Conservation (phyloP, 2,888 invertebrate species). For the Panopea generosa region DNA sequence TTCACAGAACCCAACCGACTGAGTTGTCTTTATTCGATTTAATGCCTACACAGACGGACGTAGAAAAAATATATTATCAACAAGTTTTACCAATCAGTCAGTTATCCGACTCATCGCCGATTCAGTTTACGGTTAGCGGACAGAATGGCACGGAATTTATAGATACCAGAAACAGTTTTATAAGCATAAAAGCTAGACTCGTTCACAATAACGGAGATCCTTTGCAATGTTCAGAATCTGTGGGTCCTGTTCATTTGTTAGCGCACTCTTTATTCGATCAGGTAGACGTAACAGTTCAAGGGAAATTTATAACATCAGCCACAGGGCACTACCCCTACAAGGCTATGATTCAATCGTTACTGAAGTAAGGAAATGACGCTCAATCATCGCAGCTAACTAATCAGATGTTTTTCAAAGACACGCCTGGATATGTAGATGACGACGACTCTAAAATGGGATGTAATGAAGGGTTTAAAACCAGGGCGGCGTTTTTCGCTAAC, state of each 20-base stretch:
- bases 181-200: constrained; percentile 4
- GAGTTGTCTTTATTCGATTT: constrained; percentile 20
- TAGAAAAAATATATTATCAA: constrained; percentile 19
- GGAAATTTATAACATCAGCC: too few species aligned
- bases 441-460: too few species aligned
- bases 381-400: constrained; percentile 10
- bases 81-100: too few species aligned
- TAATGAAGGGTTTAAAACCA: too few species aligned
- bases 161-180: too few species aligned
- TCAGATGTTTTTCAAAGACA: constrained; percentile 20
- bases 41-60: constrained; percentile 13
- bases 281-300: constrained; percentile 27
- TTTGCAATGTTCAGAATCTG: too few species aligned
- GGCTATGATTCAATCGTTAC: constrained; percentile 40
- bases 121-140: constrained; percentile 18
- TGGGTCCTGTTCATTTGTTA: not conserved
- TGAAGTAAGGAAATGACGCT: constrained; percentile 13
- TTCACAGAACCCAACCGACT: constrained; percentile 24
- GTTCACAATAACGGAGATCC: constrained; percentile 3
- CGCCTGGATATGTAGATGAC: too few species aligned
- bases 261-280: constrained; percentile 46
- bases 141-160: constrained; percentile 25
- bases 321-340: constrained; percentile 54
- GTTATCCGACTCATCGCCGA: constrained; percentile 23
- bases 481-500: too few species aligned